Evolutionary conservation across 1,140 invertebrate genomes (phyloP).

Genomic region (Carposina sasakii): DNA sequence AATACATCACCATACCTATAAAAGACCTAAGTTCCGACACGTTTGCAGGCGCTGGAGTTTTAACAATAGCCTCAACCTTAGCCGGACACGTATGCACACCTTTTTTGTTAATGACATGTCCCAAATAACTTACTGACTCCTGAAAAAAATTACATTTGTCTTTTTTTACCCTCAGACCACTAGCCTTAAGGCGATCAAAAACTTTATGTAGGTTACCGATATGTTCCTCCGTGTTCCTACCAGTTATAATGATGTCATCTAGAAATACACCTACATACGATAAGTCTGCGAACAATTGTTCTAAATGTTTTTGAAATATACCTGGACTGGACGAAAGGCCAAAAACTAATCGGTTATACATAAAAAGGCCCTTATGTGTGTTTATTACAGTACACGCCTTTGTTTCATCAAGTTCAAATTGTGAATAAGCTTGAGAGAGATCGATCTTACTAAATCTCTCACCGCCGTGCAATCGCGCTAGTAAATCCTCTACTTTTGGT

Average conservation of each 20-base stretch:
- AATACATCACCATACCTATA: slow-evolving; percentile 29
- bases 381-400: neutral
- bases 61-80: slow-evolving; percentile 4
- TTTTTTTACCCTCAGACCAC: slow-evolving; percentile 5
- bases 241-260: slow-evolving; percentile 1
- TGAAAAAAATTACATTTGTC: slow-evolving; percentile 34
- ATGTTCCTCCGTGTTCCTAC: neutral
- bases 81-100: slow-evolving; percentile 28
- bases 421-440: too few relatives aligned
- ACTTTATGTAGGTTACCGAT: neutral
- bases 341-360: neutral
- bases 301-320: slow-evolving; percentile 2
- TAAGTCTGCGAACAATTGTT: neutral
- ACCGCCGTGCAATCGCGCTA: slow-evolving; percentile 19
- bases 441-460: slow-evolving; percentile 11
- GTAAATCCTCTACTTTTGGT: slow-evolving; percentile 34
- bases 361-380: too few relatives aligned
- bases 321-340: neutral
- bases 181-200: neutral
- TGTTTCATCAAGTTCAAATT: neutral
- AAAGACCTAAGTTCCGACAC: slow-evolving; percentile 29
- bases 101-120: slow-evolving; percentile 34
- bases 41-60: slow-evolving; percentile 26
- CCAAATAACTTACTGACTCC: slow-evolving; percentile 21
- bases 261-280: slow-evolving; percentile 1